Conservation (phyloP, 2,797 vertebrate genomes). For the Gymnopithys bicolor region DNA sequence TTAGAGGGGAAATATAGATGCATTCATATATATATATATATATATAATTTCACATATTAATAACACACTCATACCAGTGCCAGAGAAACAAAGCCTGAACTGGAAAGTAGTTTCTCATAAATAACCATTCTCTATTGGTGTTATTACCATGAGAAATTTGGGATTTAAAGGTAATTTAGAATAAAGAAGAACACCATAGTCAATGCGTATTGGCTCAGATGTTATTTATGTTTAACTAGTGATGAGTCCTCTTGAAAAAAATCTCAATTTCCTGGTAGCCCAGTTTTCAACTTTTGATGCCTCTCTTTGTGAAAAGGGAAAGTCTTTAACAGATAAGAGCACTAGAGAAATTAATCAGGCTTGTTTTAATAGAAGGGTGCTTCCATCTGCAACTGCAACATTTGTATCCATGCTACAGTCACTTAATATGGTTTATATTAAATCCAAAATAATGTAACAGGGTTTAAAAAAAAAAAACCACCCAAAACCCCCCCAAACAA, state of each 20-base stretch:
- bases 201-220: not conserved
- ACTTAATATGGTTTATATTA: not conserved
- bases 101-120: not conserved
- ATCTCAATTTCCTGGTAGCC: not conserved
- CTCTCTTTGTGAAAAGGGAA: not conserved
- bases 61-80: not conserved
- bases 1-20: not conserved
- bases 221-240: not conserved
- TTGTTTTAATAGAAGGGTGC: not conserved
- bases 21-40: too few relatives aligned
- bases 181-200: not conserved
- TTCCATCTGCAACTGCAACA: not conserved
- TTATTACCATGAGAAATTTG: not conserved
- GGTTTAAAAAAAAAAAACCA: not conserved
- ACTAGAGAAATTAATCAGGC: not conserved
- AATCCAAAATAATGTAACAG: not conserved
- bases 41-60: not conserved
- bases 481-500: too few relatives aligned
- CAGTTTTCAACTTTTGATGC: not conserved
- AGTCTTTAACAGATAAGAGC: not conserved
- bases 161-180: not conserved
- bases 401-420: not conserved
- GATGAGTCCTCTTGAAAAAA: not conserved
- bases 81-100: not conserved
- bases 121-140: not conserved